Evolutionary conservation across 30 jellyfish, hydroid and myxozoan genomes (phyloP).

Genomic region (Sanderia malayensis): DNA sequence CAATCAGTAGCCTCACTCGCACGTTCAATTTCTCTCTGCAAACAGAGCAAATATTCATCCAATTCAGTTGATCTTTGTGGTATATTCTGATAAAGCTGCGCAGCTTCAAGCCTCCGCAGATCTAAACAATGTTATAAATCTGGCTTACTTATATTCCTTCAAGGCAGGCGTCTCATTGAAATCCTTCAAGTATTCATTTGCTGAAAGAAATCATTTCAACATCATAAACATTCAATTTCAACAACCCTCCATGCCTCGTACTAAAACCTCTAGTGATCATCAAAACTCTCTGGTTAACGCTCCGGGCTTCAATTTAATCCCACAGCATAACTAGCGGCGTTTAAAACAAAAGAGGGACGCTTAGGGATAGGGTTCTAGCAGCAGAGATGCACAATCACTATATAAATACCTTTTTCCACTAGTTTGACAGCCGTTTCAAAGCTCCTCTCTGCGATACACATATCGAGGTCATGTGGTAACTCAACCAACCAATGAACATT

Average conservation of each 20-base stretch:
- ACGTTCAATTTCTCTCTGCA: constrained; percentile 52
- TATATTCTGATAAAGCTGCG: background rate
- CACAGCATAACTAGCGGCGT: no score
- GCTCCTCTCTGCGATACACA: constrained; percentile 93
- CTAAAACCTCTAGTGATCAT: no score
- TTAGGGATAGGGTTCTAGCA: no score
- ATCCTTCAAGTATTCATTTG: constrained; percentile 67
- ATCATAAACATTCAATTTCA: no score
- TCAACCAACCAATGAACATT: constrained; percentile 91
- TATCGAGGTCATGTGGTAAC: constrained; percentile 96
- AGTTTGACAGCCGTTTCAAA: constrained; percentile 86
- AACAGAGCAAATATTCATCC: background rate
- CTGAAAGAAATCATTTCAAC: constrained; percentile 15
- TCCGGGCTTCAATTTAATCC: no score
- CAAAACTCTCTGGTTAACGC: no score
- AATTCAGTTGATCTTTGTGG: background rate
- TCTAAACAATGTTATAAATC: no score
- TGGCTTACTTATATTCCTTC: constrained; percentile 57
- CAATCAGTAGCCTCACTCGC: constrained; percentile 72
- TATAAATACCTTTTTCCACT: constrained; percentile 74
- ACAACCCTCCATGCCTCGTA: no score
- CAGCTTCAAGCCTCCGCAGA: no score
- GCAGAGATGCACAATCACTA: no score
- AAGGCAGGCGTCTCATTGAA: constrained; percentile 86
- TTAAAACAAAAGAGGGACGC: no score